Conservation (phyloP, 2,888 invertebrate species). For the Lycophotia porphyrea region DNA sequence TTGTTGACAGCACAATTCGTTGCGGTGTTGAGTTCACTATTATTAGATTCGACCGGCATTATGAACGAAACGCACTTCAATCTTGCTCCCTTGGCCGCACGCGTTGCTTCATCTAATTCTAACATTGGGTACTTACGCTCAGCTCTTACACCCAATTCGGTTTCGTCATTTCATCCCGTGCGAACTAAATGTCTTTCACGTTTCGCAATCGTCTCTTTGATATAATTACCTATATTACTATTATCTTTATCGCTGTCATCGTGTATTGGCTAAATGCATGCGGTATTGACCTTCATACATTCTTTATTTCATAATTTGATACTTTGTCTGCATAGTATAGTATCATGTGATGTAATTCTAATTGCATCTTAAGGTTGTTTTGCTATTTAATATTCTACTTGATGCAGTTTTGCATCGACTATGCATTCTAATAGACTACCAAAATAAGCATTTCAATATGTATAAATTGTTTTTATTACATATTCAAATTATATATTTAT, state of each 20-base stretch:
- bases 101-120: conserved; percentile 79
- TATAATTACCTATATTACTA: conserved; percentile 59
- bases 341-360: conserved; percentile 66
- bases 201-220: conserved; percentile 69
- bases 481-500: background rate
- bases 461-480: background rate
- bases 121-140: conserved; percentile 61
- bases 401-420: conserved; percentile 14
- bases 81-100: conserved; percentile 65
- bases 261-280: conserved; percentile 71
- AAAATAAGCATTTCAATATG: background rate
- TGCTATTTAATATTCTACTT: conserved; percentile 36
- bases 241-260: conserved; percentile 66
- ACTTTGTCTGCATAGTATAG: conserved; percentile 56
- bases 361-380: conserved; percentile 63
- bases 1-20: conserved; percentile 59
- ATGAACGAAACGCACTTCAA: conserved; percentile 64
- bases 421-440: background rate
- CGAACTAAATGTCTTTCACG: conserved; percentile 73
- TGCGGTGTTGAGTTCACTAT: conserved; percentile 41
- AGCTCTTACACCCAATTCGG: conserved; percentile 73
- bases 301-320: conserved; percentile 73
- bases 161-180: conserved; percentile 80
- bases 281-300: conserved; percentile 72
- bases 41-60: conserved; percentile 50